A percentile compares a stretch with the other conserved stretches of the same genome.
These are phyloP conservation scores for Gallinago solitaria DNA, from an alignment of 2,797 vertebrate species.

Conservation along the genomic window DNA sequence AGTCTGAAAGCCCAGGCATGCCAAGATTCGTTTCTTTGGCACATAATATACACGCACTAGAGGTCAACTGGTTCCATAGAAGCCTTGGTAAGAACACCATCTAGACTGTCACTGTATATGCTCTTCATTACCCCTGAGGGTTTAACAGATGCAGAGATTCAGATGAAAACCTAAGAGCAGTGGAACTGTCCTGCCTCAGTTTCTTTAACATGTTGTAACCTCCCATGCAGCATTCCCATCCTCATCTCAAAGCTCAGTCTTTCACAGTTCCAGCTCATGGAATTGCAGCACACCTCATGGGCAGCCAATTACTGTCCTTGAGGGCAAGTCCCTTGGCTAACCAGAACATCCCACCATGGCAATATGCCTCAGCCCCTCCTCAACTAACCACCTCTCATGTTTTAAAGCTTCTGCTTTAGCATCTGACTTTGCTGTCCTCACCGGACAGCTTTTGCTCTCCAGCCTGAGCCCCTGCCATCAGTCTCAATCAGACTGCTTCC, in stretches of 20 bases:
- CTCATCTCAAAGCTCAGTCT: background rate
- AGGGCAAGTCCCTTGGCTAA: background rate
- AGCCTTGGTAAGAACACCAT: background rate
- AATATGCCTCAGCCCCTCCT: background rate
- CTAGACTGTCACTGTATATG: background rate
- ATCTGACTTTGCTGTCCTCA: background rate
- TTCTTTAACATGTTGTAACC: background rate
- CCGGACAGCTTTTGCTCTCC: background rate
- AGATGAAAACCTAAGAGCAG: background rate
- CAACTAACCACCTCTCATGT: background rate
- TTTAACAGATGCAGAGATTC: background rate
- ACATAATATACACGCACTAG: background rate
- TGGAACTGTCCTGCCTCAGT: background rate
- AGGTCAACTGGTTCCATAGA: background rate
- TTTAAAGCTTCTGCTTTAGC: background rate
- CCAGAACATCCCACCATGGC: background rate
- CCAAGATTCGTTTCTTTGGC: background rate
- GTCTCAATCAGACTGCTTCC: background rate
- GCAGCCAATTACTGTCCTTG: background rate
- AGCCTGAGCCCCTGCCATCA: background rate
- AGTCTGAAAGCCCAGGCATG: background rate
- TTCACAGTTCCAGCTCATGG: background rate
- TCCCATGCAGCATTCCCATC: background rate
- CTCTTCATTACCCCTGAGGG: background rate
- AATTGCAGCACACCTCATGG: background rate